phyloP scores from a whole-genome alignment of 2,113 vertebrate genomes.

The Calidris pygmaea region DNA sequence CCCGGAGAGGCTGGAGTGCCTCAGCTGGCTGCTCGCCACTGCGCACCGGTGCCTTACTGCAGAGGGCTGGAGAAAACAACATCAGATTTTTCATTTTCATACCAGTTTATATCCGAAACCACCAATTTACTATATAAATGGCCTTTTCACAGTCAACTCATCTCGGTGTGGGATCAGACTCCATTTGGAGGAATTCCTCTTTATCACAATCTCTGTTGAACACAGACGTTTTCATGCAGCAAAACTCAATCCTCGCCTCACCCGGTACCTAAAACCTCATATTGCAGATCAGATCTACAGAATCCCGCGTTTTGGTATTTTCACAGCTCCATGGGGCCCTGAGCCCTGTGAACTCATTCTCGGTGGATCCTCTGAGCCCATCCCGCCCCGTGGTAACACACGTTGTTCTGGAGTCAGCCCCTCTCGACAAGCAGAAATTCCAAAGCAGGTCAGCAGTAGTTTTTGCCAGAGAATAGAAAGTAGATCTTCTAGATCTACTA shows the following conservation, averaged over 20 bases:
- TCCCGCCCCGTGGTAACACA: background rate
- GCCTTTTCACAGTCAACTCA: background rate
- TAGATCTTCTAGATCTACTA: no score
- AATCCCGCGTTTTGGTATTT: background rate
- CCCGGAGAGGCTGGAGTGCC: slow-evolving; percentile 80
- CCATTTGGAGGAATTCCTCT: background rate
- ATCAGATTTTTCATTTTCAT: background rate
- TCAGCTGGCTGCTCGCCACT: slow-evolving; percentile 78
- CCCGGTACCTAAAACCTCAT: rapidly evolving
- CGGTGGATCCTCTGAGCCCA: background rate
- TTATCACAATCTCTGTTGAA: background rate
- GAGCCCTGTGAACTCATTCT: background rate
- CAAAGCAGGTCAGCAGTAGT: rapidly evolving
- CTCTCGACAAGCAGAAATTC: background rate
- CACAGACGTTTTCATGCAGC: background rate
- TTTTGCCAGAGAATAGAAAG: background rate
- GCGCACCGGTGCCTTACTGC: slow-evolving; percentile 59
- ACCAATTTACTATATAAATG: background rate
- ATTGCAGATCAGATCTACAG: background rate
- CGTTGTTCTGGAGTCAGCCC: background rate
- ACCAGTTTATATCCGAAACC: background rate
- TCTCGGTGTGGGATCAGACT: background rate
- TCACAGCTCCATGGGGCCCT: background rate
- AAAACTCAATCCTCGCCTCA: background rate
- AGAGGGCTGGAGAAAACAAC: slow-evolving; percentile 25